A percentile compares a stretch with the other conserved stretches of the same genome.
phyloP scores from a whole-genome alignment of 1,140 invertebrate genomes.

The Uloborus diversus region DNA sequence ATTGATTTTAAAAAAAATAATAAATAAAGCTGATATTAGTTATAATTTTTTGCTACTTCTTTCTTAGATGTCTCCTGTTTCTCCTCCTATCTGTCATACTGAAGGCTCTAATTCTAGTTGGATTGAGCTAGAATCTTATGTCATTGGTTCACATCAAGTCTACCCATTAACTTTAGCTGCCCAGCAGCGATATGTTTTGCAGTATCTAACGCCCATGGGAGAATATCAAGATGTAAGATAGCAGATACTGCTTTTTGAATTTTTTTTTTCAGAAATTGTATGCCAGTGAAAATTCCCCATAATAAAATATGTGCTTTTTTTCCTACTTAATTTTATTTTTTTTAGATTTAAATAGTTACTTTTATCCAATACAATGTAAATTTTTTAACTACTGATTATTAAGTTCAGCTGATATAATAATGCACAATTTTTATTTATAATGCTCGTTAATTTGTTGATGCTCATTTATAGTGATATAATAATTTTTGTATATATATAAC shows the following conservation, averaged over 20 bases:
- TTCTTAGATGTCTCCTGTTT: slow-evolving; percentile 15
- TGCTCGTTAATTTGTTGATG: no score
- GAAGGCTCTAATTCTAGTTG: slow-evolving; percentile 80
- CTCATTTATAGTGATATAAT: no score
- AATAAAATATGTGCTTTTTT: no score
- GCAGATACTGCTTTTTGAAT: slow-evolving; percentile 14
- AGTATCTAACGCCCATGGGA: slow-evolving; percentile 92
- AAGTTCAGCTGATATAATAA: no score
- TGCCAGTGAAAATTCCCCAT: not conserved
- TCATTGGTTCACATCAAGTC: slow-evolving; percentile 86
- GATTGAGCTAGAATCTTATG: slow-evolving; percentile 86
- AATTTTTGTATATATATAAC: no score
- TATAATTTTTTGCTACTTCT: not conserved
- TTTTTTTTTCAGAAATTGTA: slow-evolving; percentile 42
- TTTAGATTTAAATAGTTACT: no score
- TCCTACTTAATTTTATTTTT: no score
- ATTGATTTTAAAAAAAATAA: not conserved
- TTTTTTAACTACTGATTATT: not conserved
- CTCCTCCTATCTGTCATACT: slow-evolving; percentile 1
- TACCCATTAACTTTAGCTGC: slow-evolving; percentile 86
- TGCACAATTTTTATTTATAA: no score
- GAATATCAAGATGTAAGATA: slow-evolving; percentile 93
- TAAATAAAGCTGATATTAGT: not conserved
- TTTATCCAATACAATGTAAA: slow-evolving; percentile 12
- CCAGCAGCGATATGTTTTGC: slow-evolving; percentile 88